Percentiles rank a stretch among this genome's conserved stretches.
Conservation (phyloP, 2,797 vertebrate genomes). For the Darevskia mixta region DNA sequence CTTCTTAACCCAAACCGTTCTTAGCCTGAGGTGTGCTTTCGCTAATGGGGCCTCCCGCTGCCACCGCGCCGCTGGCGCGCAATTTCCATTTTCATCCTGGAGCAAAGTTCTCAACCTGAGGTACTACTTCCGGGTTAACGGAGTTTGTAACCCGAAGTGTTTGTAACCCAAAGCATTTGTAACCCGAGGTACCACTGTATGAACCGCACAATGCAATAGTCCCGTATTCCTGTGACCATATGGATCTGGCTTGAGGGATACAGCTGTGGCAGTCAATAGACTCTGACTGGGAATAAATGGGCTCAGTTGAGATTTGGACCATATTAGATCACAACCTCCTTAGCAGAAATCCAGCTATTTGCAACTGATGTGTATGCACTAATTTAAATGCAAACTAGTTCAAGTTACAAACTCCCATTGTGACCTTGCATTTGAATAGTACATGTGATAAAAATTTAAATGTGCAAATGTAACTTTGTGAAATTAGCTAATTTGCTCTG, state of each 20-base stretch:
- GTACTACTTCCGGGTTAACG: no score
- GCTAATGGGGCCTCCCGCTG: no score
- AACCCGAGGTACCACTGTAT: no score
- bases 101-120: no score
- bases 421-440: conserved; percentile 21
- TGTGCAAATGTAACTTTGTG: conserved; percentile 8
- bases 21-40: no score
- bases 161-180: no score
- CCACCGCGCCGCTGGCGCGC: rapidly evolving
- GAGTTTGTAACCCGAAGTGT: no score
- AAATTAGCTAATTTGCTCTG: conserved; percentile 14
- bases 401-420: conserved; percentile 3
- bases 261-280: background rate
- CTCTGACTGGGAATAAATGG: background rate
- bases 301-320: background rate
- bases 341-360: conserved; percentile 10
- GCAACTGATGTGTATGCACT: background rate
- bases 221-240: no score
- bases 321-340: background rate
- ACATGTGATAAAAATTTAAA: conserved; percentile 16
- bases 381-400: conserved; percentile 28
- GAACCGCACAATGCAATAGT: no score
- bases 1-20: no score
- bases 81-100: no score
- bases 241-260: background rate